Percentiles rank a stretch among this genome's conserved stretches.
These are phyloP conservation scores for Alfaro cultratus DNA, from an alignment of 2,797 vertebrate genomes.

Conservation along the genomic window DNA sequence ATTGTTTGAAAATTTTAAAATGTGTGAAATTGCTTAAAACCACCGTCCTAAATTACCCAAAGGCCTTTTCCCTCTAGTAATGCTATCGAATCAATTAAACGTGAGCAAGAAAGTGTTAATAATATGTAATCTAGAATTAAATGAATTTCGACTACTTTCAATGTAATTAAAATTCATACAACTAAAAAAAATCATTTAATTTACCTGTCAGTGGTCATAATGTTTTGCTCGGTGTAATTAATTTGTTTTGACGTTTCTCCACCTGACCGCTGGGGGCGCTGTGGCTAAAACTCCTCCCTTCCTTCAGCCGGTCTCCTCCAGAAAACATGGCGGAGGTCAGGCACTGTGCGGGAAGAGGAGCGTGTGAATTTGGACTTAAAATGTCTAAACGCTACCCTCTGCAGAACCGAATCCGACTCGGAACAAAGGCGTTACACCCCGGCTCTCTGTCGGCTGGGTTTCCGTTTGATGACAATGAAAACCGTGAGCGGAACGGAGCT, in stretches of 20 bases:
- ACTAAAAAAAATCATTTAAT: not conserved
- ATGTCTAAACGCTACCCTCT: not conserved
- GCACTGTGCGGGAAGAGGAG: not conserved
- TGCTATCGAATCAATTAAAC: not conserved
- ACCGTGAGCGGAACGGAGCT: not conserved
- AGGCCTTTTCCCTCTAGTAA: not conserved
- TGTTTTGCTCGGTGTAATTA: not conserved
- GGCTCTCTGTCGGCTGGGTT: not conserved
- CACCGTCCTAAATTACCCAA: not conserved
- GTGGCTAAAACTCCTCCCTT: rapidly evolving
- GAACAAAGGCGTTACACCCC: rapidly evolving
- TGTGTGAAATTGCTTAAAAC: too few relatives aligned
- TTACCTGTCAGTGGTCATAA: not conserved
- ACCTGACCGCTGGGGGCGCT: slow-evolving; percentile 29
- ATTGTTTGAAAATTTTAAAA: not conserved
- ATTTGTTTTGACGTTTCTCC: not conserved
- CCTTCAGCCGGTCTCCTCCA: not conserved
- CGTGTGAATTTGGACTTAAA: slow-evolving; percentile 15
- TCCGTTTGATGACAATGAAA: not conserved
- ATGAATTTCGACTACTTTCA: not conserved
- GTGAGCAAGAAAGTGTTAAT: not conserved
- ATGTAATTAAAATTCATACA: not conserved
- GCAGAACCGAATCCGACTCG: rapidly evolving
- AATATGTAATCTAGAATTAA: not conserved
- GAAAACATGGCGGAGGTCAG: slow-evolving; percentile 75